These are phyloP conservation scores for Chrysina gloriosa DNA, from an alignment of 2,888 invertebrate genomes.

Conservation along the genomic window DNA sequence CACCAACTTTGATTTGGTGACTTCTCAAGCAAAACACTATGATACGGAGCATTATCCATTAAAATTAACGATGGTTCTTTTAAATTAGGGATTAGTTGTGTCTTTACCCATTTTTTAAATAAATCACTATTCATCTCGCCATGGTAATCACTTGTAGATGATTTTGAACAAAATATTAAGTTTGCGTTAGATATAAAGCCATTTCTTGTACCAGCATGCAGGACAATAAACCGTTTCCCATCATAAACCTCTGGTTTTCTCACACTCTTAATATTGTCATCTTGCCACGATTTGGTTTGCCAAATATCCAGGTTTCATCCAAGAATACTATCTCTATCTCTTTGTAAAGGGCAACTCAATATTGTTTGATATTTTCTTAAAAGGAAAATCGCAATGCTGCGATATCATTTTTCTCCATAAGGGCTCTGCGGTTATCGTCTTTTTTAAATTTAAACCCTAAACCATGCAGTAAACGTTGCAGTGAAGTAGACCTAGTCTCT, in stretches of 20 bases:
- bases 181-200: conserved; percentile 34
- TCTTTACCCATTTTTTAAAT: conserved; percentile 43
- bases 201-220: conserved; percentile 38
- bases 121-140: conserved; percentile 43
- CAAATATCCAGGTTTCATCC: conserved; percentile 36
- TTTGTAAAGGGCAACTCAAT: too few species aligned
- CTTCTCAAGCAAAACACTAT: conserved; percentile 43
- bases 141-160: conserved; percentile 28
- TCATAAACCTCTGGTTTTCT: conserved; percentile 36
- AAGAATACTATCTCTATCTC: neutral
- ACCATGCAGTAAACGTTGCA: neutral
- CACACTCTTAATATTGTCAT: conserved; percentile 38
- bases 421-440: neutral
- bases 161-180: conserved; percentile 9
- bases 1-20: conserved; percentile 30
- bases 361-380: neutral
- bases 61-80: conserved; percentile 45
- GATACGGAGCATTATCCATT: conserved; percentile 46
- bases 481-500: neutral
- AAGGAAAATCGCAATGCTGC: conserved; percentile 5
- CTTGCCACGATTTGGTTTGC: conserved; percentile 38
- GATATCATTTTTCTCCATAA: conserved; percentile 3
- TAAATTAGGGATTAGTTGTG: conserved; percentile 40
- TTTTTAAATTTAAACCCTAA: neutral
- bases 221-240: conserved; percentile 43